Base-by-base conservation (phyloP, 2,113 vertebrate species). In the Seriola rivoliana region DNA sequence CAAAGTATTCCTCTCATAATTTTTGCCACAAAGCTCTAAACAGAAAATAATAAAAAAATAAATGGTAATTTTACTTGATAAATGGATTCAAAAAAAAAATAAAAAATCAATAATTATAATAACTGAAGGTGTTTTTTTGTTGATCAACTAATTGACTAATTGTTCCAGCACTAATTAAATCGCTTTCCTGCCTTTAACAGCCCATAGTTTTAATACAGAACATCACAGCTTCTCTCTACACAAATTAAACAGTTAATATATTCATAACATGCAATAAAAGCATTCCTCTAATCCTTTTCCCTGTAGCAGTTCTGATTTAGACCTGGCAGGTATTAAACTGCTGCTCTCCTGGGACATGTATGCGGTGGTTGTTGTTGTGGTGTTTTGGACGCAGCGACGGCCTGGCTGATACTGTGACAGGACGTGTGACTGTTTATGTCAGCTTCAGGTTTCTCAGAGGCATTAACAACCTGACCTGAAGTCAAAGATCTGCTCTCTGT, bases 361-460 rank as follows among this genome's bases (percentile, higher is more conserved):
- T 0, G 16, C 23, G 44, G 55, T 42, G 46, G 62, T 73, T 85
- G 80, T 62, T 81, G 54, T 62, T 82, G 52, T 75, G 65, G 48
- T 80, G 84, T 87, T 71, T 48, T 73, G 81, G 69, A 34, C 17
- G 38, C 55, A 36, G 54, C 21, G 71, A 38, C 13, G 57, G 71
- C 40, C 77, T 60, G 17, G 62, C 85, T 40, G 87, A 83, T 80
- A 81, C 76, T 40, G 80, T 85, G 66, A 85, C 87, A 84, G 71
- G 71, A 86, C 75, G 69, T 82, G 82, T 87, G 89, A 85, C 86
- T 58, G 72, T 78, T 29, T 54, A 11, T 58, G 75, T 84, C 84
- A 66, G 91, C 84, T 57, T 92, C 91, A 85, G 88, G 89, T 94
- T 93, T 94, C 91, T 78, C 69, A 14, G 42, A 77, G 83, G 81